Evolutionary conservation across 2,113 vertebrate species (phyloP).

Genomic region (Pangasianodon hypophthalmus): DNA sequence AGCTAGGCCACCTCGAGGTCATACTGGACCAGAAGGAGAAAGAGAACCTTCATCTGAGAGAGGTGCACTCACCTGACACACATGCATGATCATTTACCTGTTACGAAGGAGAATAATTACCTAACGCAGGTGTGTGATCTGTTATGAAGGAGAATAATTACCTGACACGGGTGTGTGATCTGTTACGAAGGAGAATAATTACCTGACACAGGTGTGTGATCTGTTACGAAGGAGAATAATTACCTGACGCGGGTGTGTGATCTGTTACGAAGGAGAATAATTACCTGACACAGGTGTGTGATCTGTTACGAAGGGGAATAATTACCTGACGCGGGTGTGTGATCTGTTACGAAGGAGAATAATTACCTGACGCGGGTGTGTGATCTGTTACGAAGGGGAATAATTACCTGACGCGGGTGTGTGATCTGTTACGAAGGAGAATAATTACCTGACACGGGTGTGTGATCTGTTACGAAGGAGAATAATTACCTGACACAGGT

Average conservation of each 20-base stretch:
- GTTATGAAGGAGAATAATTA: neutral
- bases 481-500: too few species aligned
- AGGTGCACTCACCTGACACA: conserved; percentile 77
- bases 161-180: neutral
- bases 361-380: neutral
- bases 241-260: neutral
- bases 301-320: neutral
- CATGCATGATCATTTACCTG: neutral
- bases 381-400: neutral
- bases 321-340: neutral
- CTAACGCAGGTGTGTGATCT: neutral
- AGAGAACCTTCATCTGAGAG: conserved; percentile 96
- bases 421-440: too few species aligned
- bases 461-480: too few species aligned
- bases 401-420: neutral
- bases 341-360: neutral
- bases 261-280: neutral
- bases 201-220: neutral
- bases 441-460: too few species aligned
- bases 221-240: neutral
- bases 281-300: neutral
- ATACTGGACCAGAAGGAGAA: conserved; percentile 99
- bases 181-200: neutral
- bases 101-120: neutral
- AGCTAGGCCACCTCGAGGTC: conserved; percentile 96